Conservation (phyloP, 35 echinoderm and acorn worm species). For the Heliocidaris tuberculata region DNA sequence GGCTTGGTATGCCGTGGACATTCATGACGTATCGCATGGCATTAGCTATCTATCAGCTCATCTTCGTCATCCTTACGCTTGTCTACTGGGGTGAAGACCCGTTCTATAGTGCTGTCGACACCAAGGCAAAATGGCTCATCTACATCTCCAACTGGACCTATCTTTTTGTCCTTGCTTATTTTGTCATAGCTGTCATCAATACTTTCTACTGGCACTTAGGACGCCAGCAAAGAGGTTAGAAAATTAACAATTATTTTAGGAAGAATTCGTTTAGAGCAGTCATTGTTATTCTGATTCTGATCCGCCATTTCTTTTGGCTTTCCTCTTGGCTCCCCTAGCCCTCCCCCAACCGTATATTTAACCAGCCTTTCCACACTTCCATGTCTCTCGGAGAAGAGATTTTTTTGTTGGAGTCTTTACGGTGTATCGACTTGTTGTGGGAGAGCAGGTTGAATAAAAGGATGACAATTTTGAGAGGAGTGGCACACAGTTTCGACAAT, state of each 20-base stretch:
- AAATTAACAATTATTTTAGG: background rate
- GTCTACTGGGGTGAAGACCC: slow-evolving; percentile 69
- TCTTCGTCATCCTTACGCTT: slow-evolving; percentile 48
- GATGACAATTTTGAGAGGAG: too few species aligned
- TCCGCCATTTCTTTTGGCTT: background rate
- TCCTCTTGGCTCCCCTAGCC: background rate
- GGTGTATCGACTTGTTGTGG: too few species aligned
- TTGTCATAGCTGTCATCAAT: slow-evolving; percentile 39
- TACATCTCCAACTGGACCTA: slow-evolving; percentile 88
- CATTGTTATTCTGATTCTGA: background rate
- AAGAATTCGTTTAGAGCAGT: background rate
- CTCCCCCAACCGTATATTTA: too few species aligned
- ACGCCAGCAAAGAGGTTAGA: slow-evolving; percentile 19
- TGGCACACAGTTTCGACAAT: too few species aligned
- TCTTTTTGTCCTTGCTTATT: slow-evolving; percentile 44
- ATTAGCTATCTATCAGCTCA: slow-evolving; percentile 60
- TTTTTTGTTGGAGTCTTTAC: too few species aligned
- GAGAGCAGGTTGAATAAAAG: too few species aligned
- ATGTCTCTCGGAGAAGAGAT: too few species aligned
- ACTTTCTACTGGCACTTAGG: slow-evolving; percentile 58
- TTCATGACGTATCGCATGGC: slow-evolving; percentile 59
- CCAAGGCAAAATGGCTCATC: slow-evolving; percentile 84
- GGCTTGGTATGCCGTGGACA: slow-evolving; percentile 58
- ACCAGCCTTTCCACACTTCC: too few species aligned
- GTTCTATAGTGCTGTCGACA: slow-evolving; percentile 51